A percentile compares a stretch with the other conserved stretches of the same genome.
These are phyloP conservation scores for Zaprionus ornatus DNA, from an alignment of 1,140 invertebrate genomes.

Conservation along the genomic window DNA sequence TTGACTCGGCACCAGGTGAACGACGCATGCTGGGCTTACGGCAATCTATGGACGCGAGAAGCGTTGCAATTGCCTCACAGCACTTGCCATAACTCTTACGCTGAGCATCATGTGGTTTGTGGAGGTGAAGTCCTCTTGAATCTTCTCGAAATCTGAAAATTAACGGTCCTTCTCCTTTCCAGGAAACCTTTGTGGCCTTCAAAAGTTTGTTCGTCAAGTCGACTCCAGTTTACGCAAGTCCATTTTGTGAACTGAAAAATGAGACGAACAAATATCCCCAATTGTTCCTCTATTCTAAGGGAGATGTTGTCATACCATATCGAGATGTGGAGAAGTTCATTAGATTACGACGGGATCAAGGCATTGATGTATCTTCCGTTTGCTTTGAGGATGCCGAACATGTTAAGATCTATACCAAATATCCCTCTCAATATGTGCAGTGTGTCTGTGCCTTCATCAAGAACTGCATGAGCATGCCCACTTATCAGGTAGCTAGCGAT, in stretches of 20 bases:
- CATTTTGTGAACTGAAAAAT: constrained; percentile 84
- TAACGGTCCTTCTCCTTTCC: background rate
- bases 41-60: constrained; percentile 86
- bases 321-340: constrained; percentile 88
- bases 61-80: constrained; percentile 85
- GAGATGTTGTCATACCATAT: constrained; percentile 87
- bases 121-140: constrained; percentile 78
- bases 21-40: constrained; percentile 85
- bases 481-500: constrained; percentile 17
- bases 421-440: constrained; percentile 87
- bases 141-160: background rate
- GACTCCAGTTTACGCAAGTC: constrained; percentile 82
- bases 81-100: constrained; percentile 85
- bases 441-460: constrained; percentile 87
- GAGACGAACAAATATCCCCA: constrained; percentile 87
- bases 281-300: constrained; percentile 90
- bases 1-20: constrained; percentile 90
- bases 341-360: constrained; percentile 85
- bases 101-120: constrained; percentile 86
- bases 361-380: constrained; percentile 86
- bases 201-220: constrained; percentile 75
- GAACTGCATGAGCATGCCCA: constrained; percentile 84
- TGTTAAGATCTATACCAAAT: constrained; percentile 87
- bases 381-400: constrained; percentile 89
- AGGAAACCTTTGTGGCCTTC: constrained; percentile 78